Conservation (phyloP, 2,888 invertebrate genomes). For the Mactromeris polynyma region DNA sequence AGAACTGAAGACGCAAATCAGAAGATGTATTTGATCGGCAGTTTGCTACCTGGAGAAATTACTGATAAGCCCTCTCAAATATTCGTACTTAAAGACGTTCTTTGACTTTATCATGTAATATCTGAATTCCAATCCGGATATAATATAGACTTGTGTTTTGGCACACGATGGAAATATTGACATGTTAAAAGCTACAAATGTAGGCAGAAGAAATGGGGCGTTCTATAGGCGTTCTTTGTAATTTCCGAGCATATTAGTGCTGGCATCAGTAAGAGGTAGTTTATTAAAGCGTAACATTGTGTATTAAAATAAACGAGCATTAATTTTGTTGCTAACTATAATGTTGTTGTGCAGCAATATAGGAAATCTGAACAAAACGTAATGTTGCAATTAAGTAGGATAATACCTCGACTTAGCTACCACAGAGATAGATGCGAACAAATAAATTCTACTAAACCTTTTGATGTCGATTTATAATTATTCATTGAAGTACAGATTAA, state of each 20-base stretch:
- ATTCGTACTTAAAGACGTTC: not conserved
- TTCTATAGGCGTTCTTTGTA: not conserved
- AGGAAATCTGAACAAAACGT: too few species aligned
- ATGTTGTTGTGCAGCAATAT: too few species aligned
- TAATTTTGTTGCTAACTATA: too few species aligned
- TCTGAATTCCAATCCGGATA: not conserved
- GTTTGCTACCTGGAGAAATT: not conserved
- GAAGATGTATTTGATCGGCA: not conserved
- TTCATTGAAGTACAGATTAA: too few species aligned
- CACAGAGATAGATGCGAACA: too few species aligned
- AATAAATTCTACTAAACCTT: too few species aligned
- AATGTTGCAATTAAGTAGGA: too few species aligned
- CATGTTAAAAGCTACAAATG: not conserved
- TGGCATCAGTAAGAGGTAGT: not conserved
- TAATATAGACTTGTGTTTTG: not conserved
- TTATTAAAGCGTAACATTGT: too few species aligned
- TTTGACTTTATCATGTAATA: not conserved
- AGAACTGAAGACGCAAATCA: not conserved
- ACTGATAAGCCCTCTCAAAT: constrained; percentile 6
- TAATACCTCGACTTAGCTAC: too few species aligned
- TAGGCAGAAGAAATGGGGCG: not conserved
- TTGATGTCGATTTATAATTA: too few species aligned
- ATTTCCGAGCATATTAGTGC: not conserved
- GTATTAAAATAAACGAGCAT: too few species aligned
- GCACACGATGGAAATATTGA: not conserved